Evolutionary conservation across 2,888 invertebrate species (phyloP), one percentile per base, ranked within the genome.

Genomic region (Drosophila lutescens): DNA sequence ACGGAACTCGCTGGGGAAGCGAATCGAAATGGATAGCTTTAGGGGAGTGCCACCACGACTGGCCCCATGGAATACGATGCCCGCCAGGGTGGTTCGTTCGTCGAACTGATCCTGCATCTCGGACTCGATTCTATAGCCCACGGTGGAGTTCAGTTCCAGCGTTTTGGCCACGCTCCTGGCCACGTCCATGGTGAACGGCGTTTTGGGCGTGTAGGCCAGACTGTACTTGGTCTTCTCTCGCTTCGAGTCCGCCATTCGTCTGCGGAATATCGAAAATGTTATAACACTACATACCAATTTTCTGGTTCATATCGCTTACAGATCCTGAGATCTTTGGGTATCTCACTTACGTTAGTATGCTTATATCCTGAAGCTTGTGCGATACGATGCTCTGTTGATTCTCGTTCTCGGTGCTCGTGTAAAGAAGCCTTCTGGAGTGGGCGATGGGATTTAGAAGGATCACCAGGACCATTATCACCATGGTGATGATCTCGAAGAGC

Each of bases 1-100:
- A 1, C 90, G 89, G 63, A 90, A 90, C 50, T 80, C 76, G 46
- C 84, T 83, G 9, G 90, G 91, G 51, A 89, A 90, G 4, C 89
- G 86, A 57, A 90, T 73, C 8, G 68, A 55, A 9, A 89, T 12
- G 1, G 73, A 67, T 2, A 89, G 70, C 1, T 17, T 15, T 2
- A 54, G 40, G 0, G 86, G 86, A 7, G 60, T 43, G 0, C 20
- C 10, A 0, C 60, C 66, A 8, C 23, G 8, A 8, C 4, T 10
- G 1, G 46, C 23, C 0, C 49, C 23, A 0, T 75, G 46, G n/a
- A 89, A 85, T 4, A 78, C 55, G 2, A 90, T 46, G 8, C 66
- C 89, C 7, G 91, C 91, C 23, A 90, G 34, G 6, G 73, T 77
- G 4, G 68, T 76, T 13, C 76, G 71, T 2, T 78, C 71, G 36